Evolutionary conservation across 2,113 vertebrate genomes (phyloP).

Genomic region (Tachysurus vachellii): DNA sequence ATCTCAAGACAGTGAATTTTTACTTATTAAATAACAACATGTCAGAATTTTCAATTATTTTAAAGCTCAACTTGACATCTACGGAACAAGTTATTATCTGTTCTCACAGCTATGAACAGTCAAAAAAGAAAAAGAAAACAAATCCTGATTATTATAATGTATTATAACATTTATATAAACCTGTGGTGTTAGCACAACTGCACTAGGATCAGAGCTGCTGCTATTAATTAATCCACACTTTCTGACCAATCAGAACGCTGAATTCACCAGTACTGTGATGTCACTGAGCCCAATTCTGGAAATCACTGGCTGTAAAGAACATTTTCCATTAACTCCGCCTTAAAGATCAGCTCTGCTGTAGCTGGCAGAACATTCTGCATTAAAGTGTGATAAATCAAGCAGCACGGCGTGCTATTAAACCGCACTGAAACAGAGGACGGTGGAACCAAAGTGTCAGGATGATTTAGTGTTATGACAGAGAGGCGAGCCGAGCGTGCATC

Average conservation of each 20-base stretch:
- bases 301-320: constrained; percentile 52
- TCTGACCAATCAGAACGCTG: background rate
- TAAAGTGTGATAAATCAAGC: constrained; percentile 58
- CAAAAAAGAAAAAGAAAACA: too few species aligned
- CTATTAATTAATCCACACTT: background rate
- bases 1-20: too few species aligned
- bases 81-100: too few species aligned
- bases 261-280: background rate
- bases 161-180: background rate
- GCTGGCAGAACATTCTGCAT: constrained; percentile 49
- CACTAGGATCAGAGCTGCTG: background rate
- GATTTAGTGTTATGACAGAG: constrained; percentile 50
- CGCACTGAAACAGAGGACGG: constrained; percentile 55
- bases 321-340: constrained; percentile 50
- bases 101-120: too few species aligned
- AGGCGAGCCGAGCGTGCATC: constrained; percentile 14
- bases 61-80: too few species aligned
- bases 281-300: constrained; percentile 7
- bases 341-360: constrained; percentile 53
- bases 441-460: constrained; percentile 47
- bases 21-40: too few species aligned
- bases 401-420: constrained; percentile 41
- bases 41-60: too few species aligned
- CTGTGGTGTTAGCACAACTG: background rate
- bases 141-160: background rate